phyloP scores from a whole-genome alignment of 2,113 vertebrate species.

The Rhinolophus sinicus region DNA sequence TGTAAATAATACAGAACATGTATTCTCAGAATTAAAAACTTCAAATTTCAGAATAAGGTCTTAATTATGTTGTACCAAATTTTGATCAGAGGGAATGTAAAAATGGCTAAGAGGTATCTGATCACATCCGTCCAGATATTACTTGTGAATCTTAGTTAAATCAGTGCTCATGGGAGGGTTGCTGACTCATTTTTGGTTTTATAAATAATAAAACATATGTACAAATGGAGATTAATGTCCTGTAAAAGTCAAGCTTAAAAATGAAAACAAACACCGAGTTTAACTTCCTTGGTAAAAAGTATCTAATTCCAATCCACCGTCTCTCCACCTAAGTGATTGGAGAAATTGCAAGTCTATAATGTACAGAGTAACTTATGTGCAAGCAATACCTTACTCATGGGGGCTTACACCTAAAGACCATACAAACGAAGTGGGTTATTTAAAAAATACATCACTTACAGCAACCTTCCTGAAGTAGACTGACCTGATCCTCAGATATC shows the following conservation, averaged over 20 bases:
- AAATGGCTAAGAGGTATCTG: constrained; percentile 30
- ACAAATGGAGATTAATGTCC: constrained; percentile 35
- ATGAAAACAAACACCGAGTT: constrained; percentile 32
- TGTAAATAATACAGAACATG: constrained; percentile 44
- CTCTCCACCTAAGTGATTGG: not conserved
- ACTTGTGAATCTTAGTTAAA: constrained; percentile 21
- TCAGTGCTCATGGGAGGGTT: not conserved
- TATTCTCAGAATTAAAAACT: constrained; percentile 57
- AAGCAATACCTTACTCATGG: not conserved
- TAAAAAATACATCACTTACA: not conserved
- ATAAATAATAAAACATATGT: constrained; percentile 54
- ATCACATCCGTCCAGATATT: not conserved
- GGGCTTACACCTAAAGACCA: not conserved
- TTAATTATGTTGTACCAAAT: constrained; percentile 54
- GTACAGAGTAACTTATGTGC: not conserved
- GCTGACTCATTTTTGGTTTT: constrained; percentile 67
- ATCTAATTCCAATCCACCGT: not conserved
- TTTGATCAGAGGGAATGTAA: constrained; percentile 51
- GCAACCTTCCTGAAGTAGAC: not conserved
- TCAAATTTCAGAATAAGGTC: constrained; percentile 40
- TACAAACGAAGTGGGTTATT: not conserved
- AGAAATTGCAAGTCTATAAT: not conserved
- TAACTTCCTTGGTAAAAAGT: constrained; percentile 50
- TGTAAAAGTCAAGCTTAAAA: constrained; percentile 53
- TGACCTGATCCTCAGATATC: not conserved